Base-by-base conservation (phyloP, 2,113 vertebrate species). In the Tympanuchus pallidicinctus region DNA sequence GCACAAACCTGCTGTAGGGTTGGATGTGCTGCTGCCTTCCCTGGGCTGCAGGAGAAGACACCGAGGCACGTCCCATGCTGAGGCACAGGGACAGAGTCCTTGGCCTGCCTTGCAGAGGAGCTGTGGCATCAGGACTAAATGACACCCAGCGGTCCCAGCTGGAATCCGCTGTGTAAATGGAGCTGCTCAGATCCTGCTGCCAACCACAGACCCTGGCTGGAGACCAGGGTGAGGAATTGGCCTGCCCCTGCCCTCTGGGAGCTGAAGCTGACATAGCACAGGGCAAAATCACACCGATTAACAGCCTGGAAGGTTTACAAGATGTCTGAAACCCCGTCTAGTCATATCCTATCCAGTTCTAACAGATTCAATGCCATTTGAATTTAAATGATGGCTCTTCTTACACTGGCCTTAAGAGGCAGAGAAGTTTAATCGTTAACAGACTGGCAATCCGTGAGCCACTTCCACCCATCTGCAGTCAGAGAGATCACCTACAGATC, bases 261-360 rank as follows among this genome's bases (percentile, higher is more conserved):
- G 0, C 59, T 6, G 27, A 38, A 19, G 67, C 72, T n/a, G 50
- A 9, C 36, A 19, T 3, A 32, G 34, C 70, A 13, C 75, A 36
- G 52, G 4, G 45, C 36, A 25, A 34, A 38, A 5, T 11, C 19
- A 1, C 15, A 4, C 2, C 27, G 13, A 1, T 3, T 24, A 10
- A 10, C 2, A 24, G 56, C 6, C 2, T 32, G 67, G 63, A 8
- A 27, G 56, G 36, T 11, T 22, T 6, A 20, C 15, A 16, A 4
- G 15, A 28, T 6, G 28, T 6, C 73, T 36, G n/a, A 24, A 13
- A 5, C 36, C 50, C 77, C 60, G 60, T 50, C 59, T 30, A 63
- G 21, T 34, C 34, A 16, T 15, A 52, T 20, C 50, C 34, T 22
- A 20, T 5, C 21, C 59, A 24, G 3, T 28, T 67, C 16, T 25